Evolutionary conservation across 2,797 vertebrate genomes (phyloP).

Genomic region (Bryconaethiops microstoma): DNA sequence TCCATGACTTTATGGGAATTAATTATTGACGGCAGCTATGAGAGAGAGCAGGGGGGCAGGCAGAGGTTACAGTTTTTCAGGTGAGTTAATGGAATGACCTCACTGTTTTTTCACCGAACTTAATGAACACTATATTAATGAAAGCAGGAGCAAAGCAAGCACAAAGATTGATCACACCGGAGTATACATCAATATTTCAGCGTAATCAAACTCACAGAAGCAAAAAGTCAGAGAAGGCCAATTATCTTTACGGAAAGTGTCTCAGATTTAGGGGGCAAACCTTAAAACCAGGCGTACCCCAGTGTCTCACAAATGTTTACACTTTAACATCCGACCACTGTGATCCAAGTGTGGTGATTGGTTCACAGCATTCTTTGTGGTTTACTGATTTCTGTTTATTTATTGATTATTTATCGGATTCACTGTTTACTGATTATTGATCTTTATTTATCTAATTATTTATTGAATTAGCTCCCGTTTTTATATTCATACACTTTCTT

Average conservation of each 20-base stretch:
- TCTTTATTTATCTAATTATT: too few relatives aligned
- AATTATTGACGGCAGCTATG: conserved; percentile 39
- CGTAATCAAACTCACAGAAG: conserved; percentile 34
- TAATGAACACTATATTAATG: conserved; percentile 53
- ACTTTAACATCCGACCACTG: too few relatives aligned
- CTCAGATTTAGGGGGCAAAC: conserved; percentile 41
- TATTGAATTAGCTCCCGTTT: too few relatives aligned
- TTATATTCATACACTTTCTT: too few relatives aligned
- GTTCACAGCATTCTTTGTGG: too few relatives aligned
- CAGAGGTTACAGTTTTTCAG: conserved; percentile 27
- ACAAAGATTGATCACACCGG: conserved; percentile 53
- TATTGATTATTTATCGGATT: too few relatives aligned
- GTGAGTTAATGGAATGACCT: conserved; percentile 45
- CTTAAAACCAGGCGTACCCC: not conserved
- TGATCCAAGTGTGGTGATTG: too few relatives aligned
- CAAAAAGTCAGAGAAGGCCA: conserved; percentile 30
- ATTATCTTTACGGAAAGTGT: conserved; percentile 35
- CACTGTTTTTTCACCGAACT: conserved; percentile 15
- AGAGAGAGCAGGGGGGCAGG: not conserved
- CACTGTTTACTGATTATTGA: too few relatives aligned
- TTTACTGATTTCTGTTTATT: too few relatives aligned
- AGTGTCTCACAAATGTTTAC: not conserved
- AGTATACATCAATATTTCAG: conserved; percentile 36
- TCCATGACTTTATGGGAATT: conserved; percentile 45
- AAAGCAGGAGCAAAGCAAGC: conserved; percentile 49